phyloP scores from a whole-genome alignment of 2,888 invertebrate genomes.

The Lucinisca nassula region DNA sequence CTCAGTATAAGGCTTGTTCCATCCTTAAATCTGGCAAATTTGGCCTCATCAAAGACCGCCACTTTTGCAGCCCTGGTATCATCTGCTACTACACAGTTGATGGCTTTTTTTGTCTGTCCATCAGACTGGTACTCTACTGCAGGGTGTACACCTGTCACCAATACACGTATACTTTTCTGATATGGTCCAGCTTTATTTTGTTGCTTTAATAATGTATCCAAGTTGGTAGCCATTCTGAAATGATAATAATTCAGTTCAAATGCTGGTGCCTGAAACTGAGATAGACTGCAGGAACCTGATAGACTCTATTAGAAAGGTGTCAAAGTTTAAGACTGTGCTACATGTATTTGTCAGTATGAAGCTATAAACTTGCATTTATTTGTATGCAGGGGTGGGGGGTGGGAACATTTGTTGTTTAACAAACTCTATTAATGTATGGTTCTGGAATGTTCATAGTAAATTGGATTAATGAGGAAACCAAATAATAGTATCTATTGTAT shows the following conservation, averaged over 20 bases:
- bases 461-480: too few species aligned
- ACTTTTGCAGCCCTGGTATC: neutral
- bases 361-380: too few species aligned
- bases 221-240: neutral
- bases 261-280: too few species aligned
- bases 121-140: neutral
- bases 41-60: neutral
- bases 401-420: too few species aligned
- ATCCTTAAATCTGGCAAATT: constrained; percentile 6
- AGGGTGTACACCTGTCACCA: neutral
- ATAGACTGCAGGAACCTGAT: too few species aligned
- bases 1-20: neutral
- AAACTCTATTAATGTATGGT: too few species aligned
- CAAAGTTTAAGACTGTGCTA: too few species aligned
- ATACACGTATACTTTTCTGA: neutral
- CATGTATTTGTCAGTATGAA: too few species aligned
- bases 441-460: too few species aligned
- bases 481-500: too few species aligned
- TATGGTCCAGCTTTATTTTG: neutral
- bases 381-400: too few species aligned
- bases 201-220: neutral
- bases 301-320: too few species aligned
- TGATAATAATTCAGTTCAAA: neutral
- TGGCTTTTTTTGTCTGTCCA: neutral
- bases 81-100: neutral